Conservation (phyloP, 2,888 invertebrate species). For the Cheilosia vulpina region DNA sequence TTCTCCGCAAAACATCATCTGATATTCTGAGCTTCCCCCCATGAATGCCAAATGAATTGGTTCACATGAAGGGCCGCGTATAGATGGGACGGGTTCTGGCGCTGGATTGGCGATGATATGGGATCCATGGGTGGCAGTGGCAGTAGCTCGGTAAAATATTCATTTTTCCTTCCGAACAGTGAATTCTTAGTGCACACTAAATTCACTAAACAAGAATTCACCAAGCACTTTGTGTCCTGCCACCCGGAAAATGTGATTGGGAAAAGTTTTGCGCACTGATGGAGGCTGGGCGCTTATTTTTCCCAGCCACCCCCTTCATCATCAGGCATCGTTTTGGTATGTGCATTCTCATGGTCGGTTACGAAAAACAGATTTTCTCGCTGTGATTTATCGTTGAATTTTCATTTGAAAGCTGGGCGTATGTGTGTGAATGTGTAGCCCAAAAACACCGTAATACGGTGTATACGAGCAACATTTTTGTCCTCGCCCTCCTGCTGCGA, state of each 20-base stretch:
- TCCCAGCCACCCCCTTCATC: conserved; percentile 1
- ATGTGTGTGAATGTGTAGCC: conserved; percentile 29
- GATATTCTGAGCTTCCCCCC: conserved; percentile 64
- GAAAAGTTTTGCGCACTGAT: conserved; percentile 58
- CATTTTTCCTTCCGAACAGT: conserved; percentile 56
- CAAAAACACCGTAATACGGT: conserved; percentile 37
- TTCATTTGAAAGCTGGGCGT: conserved; percentile 12
- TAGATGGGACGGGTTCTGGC: not conserved
- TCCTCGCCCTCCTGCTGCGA: conserved; percentile 30
- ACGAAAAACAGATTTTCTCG: conserved; percentile 73
- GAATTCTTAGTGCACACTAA: conserved; percentile 73
- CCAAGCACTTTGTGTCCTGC: conserved; percentile 62
- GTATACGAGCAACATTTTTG: conserved; percentile 7
- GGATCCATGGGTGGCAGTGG: not conserved
- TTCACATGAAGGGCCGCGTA: conserved; percentile 18
- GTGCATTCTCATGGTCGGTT: conserved; percentile 69
- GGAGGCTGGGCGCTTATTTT: conserved; percentile 2
- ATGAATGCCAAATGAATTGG: conserved; percentile 74
- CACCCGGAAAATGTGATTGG: conserved; percentile 74
- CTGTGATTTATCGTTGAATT: conserved; percentile 66
- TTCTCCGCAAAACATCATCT: conserved; percentile 67
- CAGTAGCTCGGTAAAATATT: conserved; percentile 53
- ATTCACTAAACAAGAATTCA: conserved; percentile 74
- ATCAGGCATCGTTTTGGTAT: conserved; percentile 54
- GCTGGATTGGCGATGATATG: conserved; percentile 19